Conservation (phyloP, 2,113 vertebrate species). For the Leucopsar rothschildi region DNA sequence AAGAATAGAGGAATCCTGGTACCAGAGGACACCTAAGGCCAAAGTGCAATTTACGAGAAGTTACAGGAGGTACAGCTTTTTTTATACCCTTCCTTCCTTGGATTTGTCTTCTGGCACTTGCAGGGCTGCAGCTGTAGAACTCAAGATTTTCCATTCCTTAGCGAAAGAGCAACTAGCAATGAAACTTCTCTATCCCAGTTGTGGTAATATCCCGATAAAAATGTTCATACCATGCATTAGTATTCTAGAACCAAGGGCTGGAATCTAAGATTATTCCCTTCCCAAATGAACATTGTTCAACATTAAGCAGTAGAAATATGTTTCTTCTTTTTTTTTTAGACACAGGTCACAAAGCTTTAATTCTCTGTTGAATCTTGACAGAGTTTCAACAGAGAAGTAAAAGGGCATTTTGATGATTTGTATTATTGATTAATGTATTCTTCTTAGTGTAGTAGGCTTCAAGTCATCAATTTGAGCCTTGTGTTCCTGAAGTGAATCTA, state of each 20-base stretch:
- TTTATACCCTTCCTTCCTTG: neutral
- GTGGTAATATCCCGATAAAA: neutral
- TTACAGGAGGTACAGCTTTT: neutral
- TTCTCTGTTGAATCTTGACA: neutral
- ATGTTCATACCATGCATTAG: neutral
- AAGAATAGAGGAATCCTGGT: neutral
- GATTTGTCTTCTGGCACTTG: neutral
- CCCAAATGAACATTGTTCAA: neutral
- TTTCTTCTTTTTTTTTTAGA: neutral
- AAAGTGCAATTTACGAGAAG: neutral
- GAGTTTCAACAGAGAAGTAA: neutral
- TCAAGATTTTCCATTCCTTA: neutral
- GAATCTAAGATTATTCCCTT: neutral
- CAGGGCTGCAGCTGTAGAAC: neutral
- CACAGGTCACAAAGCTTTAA: neutral
- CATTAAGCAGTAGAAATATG: neutral
- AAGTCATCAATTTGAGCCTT: neutral
- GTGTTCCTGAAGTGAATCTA: neutral
- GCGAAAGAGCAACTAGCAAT: neutral
- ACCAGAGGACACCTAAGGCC: neutral
- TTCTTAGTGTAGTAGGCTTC: neutral
- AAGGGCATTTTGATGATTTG: neutral
- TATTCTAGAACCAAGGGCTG: neutral
- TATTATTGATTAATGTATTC: neutral
- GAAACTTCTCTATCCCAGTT: neutral